These are phyloP conservation scores for Sericinus montela DNA, from an alignment of 2,888 invertebrate genomes.

Conservation along the genomic window DNA sequence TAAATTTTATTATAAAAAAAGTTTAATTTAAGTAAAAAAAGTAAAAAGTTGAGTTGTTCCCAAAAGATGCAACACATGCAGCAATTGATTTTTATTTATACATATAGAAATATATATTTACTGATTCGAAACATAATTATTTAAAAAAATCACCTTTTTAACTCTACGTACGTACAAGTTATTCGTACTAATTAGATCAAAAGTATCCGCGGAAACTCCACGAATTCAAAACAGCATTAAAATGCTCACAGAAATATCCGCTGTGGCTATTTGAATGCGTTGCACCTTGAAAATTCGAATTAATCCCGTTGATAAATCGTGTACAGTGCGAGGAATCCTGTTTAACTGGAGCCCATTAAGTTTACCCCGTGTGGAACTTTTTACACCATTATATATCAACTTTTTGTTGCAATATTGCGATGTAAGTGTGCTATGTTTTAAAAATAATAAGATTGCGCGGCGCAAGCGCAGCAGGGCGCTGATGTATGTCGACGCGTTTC, in stretches of 20 bases:
- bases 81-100: too few relatives aligned
- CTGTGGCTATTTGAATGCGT: background rate
- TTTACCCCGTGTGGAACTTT: conserved; percentile 24
- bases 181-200: conserved; percentile 7
- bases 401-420: conserved; percentile 52
- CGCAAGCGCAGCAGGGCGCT: conserved; percentile 37
- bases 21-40: too few relatives aligned
- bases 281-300: conserved; percentile 20
- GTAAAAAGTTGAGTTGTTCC: too few relatives aligned
- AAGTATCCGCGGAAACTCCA: background rate
- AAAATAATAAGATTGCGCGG: conserved; percentile 44
- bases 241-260: background rate
- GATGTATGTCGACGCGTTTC: conserved; percentile 33
- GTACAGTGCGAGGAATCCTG: conserved; percentile 22
- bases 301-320: conserved; percentile 26
- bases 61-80: too few relatives aligned
- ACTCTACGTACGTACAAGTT: background rate
- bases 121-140: too few relatives aligned
- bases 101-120: too few relatives aligned
- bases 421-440: conserved; percentile 53
- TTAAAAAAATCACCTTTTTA: background rate
- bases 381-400: conserved; percentile 30
- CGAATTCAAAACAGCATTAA: conserved; percentile 1
- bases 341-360: conserved; percentile 24
- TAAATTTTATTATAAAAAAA: too few relatives aligned